Evolutionary conservation across 2,113 vertebrate genomes (phyloP), one percentile per base, ranked within the genome.

Genomic region (Setophaga kirtlandii): DNA sequence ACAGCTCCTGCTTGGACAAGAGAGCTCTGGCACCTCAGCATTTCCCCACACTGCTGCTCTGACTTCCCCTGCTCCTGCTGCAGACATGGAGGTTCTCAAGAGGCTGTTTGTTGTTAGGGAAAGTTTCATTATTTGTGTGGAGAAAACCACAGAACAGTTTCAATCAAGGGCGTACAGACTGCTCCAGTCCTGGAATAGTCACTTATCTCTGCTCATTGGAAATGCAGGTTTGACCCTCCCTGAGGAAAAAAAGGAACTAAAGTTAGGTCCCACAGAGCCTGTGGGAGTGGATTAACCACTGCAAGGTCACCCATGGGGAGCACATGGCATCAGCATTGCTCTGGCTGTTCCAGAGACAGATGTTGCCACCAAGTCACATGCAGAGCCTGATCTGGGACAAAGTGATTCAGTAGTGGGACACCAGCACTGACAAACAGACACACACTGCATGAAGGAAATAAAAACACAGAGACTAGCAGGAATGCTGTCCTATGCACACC

Each of bases 311-410:
- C 31, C 67, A 30, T 0, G 23, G 30, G 49, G 12, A 87, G 27
- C 3, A 3, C 0, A 0, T 1, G 46, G 63, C 63, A 76, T 4
- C 75, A 87, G 35, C 73, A 89, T 59, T 93, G 37, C 39, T 58
- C 30, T 27, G 31, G 24, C 65, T 33, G 53, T 1, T 33, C 30
- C 2, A 63, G 24, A 44, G 8, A 47, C 15, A 60, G 70, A 31
- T 1, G 5, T 2, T 35, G 27, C 44, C 58, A 42, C 17, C 63
- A 31, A 28, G 17, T 12, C 62, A 52, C 13, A 8, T 0, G 5
- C 0, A 35, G 30, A 53, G 55, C 27, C 60, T 0, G 0, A 11
- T 2, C 2, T 0, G 2, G 77, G 35, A 63, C 60, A 55, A 50
- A 11, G 41, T 0, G 44, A 41, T 39, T 30, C 60, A 44, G 47